A percentile compares a stretch with the other conserved stretches of the same genome.
phyloP scores from a whole-genome alignment of 2,888 invertebrate species.

The Ormyrus rosae region DNA sequence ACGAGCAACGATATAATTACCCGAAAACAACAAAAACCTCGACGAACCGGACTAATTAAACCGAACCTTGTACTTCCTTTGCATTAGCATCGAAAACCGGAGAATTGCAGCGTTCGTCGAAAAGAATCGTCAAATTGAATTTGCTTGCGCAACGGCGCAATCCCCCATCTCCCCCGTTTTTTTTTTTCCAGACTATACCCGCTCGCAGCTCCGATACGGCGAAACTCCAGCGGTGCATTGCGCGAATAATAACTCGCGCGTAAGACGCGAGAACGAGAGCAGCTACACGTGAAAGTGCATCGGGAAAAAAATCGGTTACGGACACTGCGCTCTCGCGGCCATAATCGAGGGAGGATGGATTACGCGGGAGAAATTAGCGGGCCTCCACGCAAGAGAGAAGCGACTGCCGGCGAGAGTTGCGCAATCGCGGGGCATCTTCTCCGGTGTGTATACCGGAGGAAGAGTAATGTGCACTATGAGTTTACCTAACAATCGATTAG shows the following conservation, averaged over 20 bases:
- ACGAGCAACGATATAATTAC: too few species aligned
- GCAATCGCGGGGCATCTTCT: slow-evolving; percentile 26
- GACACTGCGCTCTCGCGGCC: not conserved
- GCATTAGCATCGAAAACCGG: too few species aligned
- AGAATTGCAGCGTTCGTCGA: too few species aligned
- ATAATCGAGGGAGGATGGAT: not conserved
- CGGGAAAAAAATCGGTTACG: not conserved
- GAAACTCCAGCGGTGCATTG: slow-evolving; percentile 3
- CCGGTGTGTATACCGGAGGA: not conserved
- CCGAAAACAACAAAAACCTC: too few species aligned
- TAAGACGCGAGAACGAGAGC: not conserved
- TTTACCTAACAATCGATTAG: slow-evolving; percentile 44
- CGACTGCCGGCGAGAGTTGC: not conserved
- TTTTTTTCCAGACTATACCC: not conserved
- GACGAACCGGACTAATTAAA: too few species aligned
- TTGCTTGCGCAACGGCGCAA: too few species aligned
- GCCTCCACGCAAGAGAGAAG: slow-evolving; percentile 17
- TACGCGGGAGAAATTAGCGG: slow-evolving; percentile 18
- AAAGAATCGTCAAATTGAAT: too few species aligned
- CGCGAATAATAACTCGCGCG: slow-evolving; percentile 8
- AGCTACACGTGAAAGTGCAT: slow-evolving; percentile 37
- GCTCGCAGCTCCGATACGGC: not conserved
- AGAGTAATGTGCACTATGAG: not conserved
- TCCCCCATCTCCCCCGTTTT: too few species aligned
- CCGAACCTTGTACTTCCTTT: too few species aligned